A percentile compares a stretch with the other conserved stretches of the same genome.
These are phyloP conservation scores for Esox masquinongy DNA, from an alignment of 2,797 vertebrate genomes.

Conservation along the genomic window DNA sequence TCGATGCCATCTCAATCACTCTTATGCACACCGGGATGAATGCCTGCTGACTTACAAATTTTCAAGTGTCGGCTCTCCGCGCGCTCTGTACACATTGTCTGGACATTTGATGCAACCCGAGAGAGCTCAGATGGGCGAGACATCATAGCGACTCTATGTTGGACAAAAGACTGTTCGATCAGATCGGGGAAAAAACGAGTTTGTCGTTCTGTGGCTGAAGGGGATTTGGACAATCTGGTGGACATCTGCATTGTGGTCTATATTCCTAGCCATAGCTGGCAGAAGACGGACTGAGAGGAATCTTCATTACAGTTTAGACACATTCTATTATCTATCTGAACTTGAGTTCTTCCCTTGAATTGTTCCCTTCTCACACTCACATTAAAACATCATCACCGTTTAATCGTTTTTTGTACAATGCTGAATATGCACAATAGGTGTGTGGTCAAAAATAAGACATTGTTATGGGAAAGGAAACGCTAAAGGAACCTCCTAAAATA, in stretches of 20 bases:
- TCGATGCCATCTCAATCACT: background rate
- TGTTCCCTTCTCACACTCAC: conserved; percentile 2
- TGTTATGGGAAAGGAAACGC: background rate
- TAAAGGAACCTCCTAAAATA: background rate
- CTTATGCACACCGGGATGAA: background rate
- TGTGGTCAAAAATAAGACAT: conserved; percentile 2
- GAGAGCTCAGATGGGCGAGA: too few species aligned
- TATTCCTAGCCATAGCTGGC: background rate
- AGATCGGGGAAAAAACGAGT: background rate
- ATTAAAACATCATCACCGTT: conserved; percentile 5
- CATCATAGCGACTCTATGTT: background rate
- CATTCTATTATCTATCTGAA: conserved; percentile 19
- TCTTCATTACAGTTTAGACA: background rate
- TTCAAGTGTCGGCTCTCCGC: background rate
- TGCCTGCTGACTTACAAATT: background rate
- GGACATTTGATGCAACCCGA: background rate
- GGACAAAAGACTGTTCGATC: background rate
- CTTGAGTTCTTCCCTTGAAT: conserved; percentile 2
- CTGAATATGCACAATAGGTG: background rate
- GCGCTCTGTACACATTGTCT: background rate
- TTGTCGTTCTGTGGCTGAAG: too few species aligned
- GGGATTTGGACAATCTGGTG: background rate
- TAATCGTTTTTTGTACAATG: conserved; percentile 1
- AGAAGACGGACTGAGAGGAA: conserved; percentile 1
- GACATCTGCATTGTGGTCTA: background rate